A percentile compares a stretch with the other conserved stretches of the same genome.
Evolutionary conservation across 23 tunicate species (phyloP).

Genomic region (Ciona savignyi): DNA sequence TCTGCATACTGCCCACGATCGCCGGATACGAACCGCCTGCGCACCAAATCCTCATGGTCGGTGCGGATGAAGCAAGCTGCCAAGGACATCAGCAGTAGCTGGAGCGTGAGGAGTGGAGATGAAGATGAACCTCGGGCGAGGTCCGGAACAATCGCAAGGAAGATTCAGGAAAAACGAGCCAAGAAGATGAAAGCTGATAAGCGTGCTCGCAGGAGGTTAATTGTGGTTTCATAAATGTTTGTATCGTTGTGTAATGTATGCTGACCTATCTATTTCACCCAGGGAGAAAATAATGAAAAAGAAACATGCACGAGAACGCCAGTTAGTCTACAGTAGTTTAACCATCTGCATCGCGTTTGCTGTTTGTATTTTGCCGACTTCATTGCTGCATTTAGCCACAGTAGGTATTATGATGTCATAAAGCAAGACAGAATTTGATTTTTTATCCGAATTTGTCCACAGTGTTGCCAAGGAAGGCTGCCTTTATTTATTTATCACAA

Average conservation of each 20-base stretch:
- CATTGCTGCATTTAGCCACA: slow-evolving; percentile 32
- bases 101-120: neutral
- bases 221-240: no score
- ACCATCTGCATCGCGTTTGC: slow-evolving; percentile 79
- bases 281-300: slow-evolving; percentile 34
- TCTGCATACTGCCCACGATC: slow-evolving; percentile 1
- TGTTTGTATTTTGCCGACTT: slow-evolving; percentile 63
- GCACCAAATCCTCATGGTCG: slow-evolving; percentile 12
- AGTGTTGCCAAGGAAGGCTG: no score
- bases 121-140: slow-evolving; percentile 5
- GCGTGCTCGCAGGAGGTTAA: neutral
- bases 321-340: slow-evolving; percentile 81
- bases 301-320: slow-evolving; percentile 65
- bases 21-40: neutral
- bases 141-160: slow-evolving; percentile 48
- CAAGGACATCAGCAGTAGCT: neutral
- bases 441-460: no score
- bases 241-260: no score
- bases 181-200: slow-evolving; percentile 13
- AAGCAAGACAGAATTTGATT: no score
- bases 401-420: slow-evolving; percentile 23
- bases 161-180: slow-evolving; percentile 25
- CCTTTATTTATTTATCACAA: no score
- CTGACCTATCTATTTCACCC: no score
- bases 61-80: slow-evolving; percentile 1